These are phyloP conservation scores for Tipula vernalis DNA, from an alignment of 2,888 invertebrate genomes.

Conservation along the genomic window DNA sequence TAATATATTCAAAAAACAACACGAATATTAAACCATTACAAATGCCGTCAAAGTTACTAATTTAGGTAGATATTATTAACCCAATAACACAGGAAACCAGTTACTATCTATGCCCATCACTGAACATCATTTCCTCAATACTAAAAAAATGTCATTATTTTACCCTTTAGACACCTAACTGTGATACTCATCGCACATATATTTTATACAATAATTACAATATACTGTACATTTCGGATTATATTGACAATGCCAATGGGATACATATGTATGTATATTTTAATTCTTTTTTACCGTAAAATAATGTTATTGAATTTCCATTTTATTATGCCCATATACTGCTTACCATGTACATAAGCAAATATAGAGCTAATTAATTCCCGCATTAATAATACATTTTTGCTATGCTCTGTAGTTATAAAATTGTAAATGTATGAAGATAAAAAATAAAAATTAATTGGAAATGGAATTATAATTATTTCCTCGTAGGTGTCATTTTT, in stretches of 20 bases:
- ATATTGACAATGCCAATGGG: background rate
- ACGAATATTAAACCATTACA: background rate
- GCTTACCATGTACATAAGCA: background rate
- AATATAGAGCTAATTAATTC: background rate
- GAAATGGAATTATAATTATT: background rate
- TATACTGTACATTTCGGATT: background rate
- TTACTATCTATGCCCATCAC: background rate
- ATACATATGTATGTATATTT: background rate
- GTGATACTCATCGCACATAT: background rate
- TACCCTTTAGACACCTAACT: background rate
- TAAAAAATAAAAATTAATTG: background rate
- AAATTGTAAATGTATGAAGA: background rate
- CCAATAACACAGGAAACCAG: background rate
- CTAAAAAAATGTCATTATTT: background rate
- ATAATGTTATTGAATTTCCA: background rate
- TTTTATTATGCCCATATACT: background rate
- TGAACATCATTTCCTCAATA: background rate
- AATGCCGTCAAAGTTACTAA: background rate
- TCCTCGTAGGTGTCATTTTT: background rate
- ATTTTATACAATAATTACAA: background rate
- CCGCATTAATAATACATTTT: background rate
- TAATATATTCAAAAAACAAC: too few species aligned
- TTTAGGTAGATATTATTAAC: background rate
- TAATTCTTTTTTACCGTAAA: background rate
- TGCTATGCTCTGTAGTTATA: background rate